Evolutionary conservation across 2,113 vertebrate genomes (phyloP).

Genomic region (Natator depressus): DNA sequence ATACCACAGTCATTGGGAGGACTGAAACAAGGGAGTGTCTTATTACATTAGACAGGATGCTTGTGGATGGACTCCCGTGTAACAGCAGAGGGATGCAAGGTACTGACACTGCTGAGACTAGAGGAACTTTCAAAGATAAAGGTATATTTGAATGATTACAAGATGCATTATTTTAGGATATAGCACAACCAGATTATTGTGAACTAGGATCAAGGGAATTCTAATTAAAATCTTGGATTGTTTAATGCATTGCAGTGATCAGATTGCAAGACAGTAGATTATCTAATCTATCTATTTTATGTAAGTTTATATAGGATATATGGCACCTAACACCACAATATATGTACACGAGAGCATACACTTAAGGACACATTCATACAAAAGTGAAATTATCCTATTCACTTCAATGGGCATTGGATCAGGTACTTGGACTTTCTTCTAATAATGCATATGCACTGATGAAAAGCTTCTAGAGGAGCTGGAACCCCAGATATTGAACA

Average conservation of each 20-base stretch:
- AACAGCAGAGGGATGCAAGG: neutral
- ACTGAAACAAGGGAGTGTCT: constrained; percentile 38
- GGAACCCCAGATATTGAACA: neutral
- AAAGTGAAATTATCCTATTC: neutral
- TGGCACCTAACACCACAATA: neutral
- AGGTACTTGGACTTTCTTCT: neutral
- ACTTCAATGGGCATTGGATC: fast-evolving
- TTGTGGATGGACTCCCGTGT: neutral
- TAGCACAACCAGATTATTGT: neutral
- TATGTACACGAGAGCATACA: neutral
- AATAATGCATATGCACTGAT: fast-evolving
- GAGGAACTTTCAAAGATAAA: neutral
- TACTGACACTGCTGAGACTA: neutral
- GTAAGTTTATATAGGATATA: neutral
- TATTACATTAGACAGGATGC: constrained; percentile 51
- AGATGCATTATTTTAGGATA: neutral
- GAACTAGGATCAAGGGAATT: neutral
- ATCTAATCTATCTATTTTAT: too few species aligned
- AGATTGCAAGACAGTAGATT: neutral
- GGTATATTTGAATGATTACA: neutral
- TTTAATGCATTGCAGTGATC: neutral
- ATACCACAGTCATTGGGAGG: constrained; percentile 57
- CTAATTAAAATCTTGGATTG: neutral
- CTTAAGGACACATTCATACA: neutral
- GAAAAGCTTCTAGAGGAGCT: neutral